Base-by-base conservation (phyloP, 1,140 invertebrate genomes). In the Trichoplusia ni region DNA sequence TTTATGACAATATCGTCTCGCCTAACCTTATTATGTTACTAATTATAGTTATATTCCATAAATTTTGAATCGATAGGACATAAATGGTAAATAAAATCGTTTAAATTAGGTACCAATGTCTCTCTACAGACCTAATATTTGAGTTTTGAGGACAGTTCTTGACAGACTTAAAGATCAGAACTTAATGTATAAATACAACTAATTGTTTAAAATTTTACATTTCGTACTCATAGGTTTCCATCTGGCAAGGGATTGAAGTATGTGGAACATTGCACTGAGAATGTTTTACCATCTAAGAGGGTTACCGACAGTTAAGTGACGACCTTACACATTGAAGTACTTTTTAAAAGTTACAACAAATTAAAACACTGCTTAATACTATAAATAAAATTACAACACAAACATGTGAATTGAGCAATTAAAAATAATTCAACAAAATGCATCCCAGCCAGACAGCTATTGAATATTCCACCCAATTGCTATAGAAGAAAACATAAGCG, bases 1-100 rank as follows among this genome's bases (percentile, higher is more conserved):
- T 90, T 90, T 91, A 91, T 90, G 90, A 91, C 90, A 91, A 91
- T 91, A 91, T 91, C 90, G 89, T 91, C 89, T 91, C 86, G 86
- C 88, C 89, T 91, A 91, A 90, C 82, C 88, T 91, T 91, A 91
- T 89, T 87, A 90, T 89, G 84, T 90, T 86, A 90, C 88, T 90
- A 90, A 88, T 90, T 90, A 89, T 88, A 89, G 82, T 89, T 89
- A 91, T 90, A 86, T 89, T 90, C 89, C 84, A 91, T 90, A 88
- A 90, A 90, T 89, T 91, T 91, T 84, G 84, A 91, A 90, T 91
- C 86, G 87, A 90, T 88, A 90, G 86, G 86, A 90, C 90, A 91
- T 89, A 86, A 90, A 60, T 89, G 82, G 86, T 91, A 90, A 90
- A 91, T 88, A 86, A 91, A 89, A 86, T 80, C 76, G 75, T 81